These are phyloP conservation scores for Aradophagus sp. DNA, from an alignment of 1,140 invertebrate genomes.

Conservation along the genomic window DNA sequence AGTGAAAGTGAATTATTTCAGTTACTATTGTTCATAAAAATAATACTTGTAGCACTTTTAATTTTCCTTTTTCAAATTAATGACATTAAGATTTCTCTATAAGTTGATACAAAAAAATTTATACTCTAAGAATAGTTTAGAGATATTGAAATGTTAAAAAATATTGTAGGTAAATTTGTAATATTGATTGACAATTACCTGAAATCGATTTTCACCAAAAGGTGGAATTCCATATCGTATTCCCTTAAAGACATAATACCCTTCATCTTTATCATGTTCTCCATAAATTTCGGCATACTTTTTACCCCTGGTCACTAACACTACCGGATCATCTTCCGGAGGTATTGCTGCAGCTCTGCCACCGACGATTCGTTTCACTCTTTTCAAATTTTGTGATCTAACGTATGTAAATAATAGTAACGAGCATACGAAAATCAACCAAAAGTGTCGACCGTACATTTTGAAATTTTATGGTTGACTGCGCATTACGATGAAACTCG, in stretches of 20 bases:
- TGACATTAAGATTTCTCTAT: too few species aligned
- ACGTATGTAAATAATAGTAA: slow-evolving; percentile 7
- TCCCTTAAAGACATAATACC: slow-evolving; percentile 80
- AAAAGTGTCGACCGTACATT: slow-evolving; percentile 10
- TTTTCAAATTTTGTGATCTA: slow-evolving; percentile 18
- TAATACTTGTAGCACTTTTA: too few species aligned
- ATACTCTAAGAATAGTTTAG: too few species aligned
- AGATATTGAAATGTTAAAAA: too few species aligned
- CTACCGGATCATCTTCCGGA: slow-evolving; percentile 78
- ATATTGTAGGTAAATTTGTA: too few species aligned
- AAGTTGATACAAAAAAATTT: too few species aligned
- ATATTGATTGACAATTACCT: too few species aligned
- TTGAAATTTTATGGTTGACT: slow-evolving; percentile 14
- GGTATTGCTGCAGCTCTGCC: slow-evolving; percentile 76
- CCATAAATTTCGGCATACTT: slow-evolving; percentile 75
- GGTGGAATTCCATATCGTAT: slow-evolving; percentile 84
- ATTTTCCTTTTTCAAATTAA: too few species aligned
- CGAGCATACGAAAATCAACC: not conserved
- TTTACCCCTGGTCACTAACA: slow-evolving; percentile 76
- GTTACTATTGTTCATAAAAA: too few species aligned
- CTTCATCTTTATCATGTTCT: slow-evolving; percentile 68
- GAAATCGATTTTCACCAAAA: slow-evolving; percentile 79
- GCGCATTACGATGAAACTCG: not conserved
- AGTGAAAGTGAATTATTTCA: too few species aligned
- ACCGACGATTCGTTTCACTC: slow-evolving; percentile 77